These are phyloP conservation scores for Palythoa heliodiscus DNA, from an alignment of 92 coral and sea anemone genomes.

Conservation along the genomic window DNA sequence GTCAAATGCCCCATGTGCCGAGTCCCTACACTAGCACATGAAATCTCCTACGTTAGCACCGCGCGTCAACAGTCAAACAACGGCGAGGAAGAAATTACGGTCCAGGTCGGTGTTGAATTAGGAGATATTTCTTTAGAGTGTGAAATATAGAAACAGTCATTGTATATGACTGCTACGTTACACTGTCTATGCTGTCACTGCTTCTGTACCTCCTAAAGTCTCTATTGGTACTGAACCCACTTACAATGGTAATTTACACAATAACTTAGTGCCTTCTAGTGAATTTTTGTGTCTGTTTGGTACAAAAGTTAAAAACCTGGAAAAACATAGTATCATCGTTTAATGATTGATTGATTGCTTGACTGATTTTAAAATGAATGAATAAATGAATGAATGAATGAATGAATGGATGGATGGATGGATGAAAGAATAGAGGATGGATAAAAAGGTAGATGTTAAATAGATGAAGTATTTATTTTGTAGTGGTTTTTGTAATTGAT, in stretches of 20 bases:
- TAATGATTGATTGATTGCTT: not conserved
- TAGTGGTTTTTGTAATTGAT: too few species aligned
- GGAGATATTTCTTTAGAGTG: not conserved
- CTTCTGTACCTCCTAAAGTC: too few species aligned
- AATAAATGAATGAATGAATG: not conserved
- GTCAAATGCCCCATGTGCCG: conserved; percentile 98
- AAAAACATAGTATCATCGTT: not conserved
- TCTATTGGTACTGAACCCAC: too few species aligned
- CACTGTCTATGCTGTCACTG: too few species aligned
- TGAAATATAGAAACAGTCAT: not conserved
- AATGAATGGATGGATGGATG: not conserved
- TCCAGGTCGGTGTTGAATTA: conserved; percentile 66
- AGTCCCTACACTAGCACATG: conserved; percentile 79
- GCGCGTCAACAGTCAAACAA: conserved; percentile 52
- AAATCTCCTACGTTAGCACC: conserved; percentile 94
- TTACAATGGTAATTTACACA: too few species aligned
- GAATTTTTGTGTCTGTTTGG: too few species aligned
- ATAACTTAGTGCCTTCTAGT: too few species aligned
- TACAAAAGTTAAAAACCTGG: not conserved
- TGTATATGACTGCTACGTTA: too few species aligned
- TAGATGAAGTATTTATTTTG: too few species aligned
- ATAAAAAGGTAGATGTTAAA: too few species aligned
- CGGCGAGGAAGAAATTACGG: conserved; percentile 63
- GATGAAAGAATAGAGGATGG: not conserved
- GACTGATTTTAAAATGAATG: not conserved